Evolutionary conservation across 2,888 invertebrate species (phyloP).

Genomic region (Drosophila pseudotakahashii): DNA sequence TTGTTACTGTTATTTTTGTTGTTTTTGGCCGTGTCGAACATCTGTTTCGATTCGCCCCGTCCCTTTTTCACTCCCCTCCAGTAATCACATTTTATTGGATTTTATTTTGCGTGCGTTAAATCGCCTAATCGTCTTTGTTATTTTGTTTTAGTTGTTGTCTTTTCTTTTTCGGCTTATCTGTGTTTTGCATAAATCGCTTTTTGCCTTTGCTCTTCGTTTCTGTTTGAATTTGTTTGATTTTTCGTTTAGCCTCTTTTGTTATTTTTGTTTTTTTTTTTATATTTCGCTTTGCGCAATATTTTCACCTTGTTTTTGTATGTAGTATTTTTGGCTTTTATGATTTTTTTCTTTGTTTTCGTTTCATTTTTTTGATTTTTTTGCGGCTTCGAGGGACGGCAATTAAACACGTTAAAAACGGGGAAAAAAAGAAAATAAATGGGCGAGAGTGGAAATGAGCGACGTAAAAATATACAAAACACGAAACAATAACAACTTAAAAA

Average conservation of each 20-base stretch:
- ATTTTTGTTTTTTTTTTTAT: conserved; percentile 9
- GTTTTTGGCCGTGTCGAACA: conserved; percentile 61
- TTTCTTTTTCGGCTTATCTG: conserved; percentile 21
- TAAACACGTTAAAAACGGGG: conserved; percentile 24
- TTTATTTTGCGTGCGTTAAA: conserved; percentile 72
- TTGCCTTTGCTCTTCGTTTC: conserved; percentile 32
- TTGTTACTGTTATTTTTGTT: conserved; percentile 27
- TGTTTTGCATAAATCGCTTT: conserved; percentile 66
- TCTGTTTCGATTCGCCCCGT: conserved; percentile 66
- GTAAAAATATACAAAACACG: conserved; percentile 30
- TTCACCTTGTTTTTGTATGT: conserved; percentile 51
- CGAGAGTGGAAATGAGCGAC: conserved; percentile 37
- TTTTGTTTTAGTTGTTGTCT: neutral
- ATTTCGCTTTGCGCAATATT: conserved; percentile 46
- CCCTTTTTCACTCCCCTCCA: conserved; percentile 9
- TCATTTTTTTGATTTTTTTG: conserved; percentile 39
- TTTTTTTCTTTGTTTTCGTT: conserved; percentile 40
- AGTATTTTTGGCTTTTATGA: conserved; percentile 43
- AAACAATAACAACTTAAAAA: conserved; percentile 36
- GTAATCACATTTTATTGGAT: conserved; percentile 69
- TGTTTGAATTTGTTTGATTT: conserved; percentile 43
- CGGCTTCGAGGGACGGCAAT: conserved; percentile 46
- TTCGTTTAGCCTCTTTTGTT: conserved; percentile 15
- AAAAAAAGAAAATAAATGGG: conserved; percentile 36
- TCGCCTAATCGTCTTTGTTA: conserved; percentile 52